Evolutionary conservation across 2,113 vertebrate species (phyloP), one percentile per base, ranked within the genome.

Genomic region (Tychaedon coryphoeus): DNA sequence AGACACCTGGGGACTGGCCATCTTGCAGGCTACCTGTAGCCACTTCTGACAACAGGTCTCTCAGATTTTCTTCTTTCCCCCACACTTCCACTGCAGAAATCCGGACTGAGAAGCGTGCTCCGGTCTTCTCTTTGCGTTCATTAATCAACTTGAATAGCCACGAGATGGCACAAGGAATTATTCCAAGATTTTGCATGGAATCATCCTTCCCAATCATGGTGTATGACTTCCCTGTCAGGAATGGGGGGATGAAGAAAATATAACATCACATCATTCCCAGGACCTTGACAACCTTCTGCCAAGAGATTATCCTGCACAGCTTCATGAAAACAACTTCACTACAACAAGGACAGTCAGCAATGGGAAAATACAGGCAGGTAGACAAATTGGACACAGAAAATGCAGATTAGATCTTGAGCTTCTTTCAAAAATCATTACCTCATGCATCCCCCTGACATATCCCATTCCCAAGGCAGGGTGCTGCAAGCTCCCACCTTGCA

Each of bases 121-220:
- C 99, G 0, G 99, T 99, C 98, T 99, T 99, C 87, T 99, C 99
- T 88, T 99, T 99, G 54, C 99, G 98, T 94, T 99, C 99, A 5
- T 99, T 99, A 90, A 99, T 99, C 92, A 99, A 97, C 78, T 99
- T 99, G 98, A 99, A 99, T 90, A 99, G 98, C 99, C 99, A 99
- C n/a, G 99, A 99, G 96, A 99, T 99, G 91, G 99, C 99, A 82
- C 99, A 99, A 29, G 99, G 99, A 95, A 99, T 99, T 96, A 99
- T 99, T 43, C 99, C 99, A 20, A 99, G 98, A 94, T 98, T 99
- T 97, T 99, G 99, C 97, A 99, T 99, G 69, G 99, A 99, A 89
- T 99, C 99, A 50, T 99, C 99, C 60, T 98, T 98, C 18, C 99
- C 99, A 2, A 99, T 99, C 99, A 99, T 99, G 47, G 99, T 99